Evolutionary conservation across 2,888 invertebrate genomes (phyloP).

Genomic region (Drosophila neutralis): DNA sequence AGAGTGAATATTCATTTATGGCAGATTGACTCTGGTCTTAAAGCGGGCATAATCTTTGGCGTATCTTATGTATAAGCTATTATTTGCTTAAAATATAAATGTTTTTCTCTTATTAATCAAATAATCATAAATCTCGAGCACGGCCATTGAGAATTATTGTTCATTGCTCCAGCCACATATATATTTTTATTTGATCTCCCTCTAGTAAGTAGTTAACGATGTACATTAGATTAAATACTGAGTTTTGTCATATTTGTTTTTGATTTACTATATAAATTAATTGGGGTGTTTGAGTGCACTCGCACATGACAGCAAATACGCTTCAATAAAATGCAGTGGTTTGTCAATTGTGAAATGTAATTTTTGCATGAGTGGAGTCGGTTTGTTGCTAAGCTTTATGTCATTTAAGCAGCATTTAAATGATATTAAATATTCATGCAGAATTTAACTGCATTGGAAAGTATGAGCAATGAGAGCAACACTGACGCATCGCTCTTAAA

Average conservation of each 20-base stretch:
- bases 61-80: not conserved
- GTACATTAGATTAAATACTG: not conserved
- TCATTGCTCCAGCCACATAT: not conserved
- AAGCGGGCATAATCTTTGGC: not conserved
- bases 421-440: slow-evolving; percentile 62
- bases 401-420: slow-evolving; percentile 65
- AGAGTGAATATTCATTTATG: not conserved
- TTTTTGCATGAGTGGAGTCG: not conserved
- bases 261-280: slow-evolving; percentile 1
- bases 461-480: slow-evolving; percentile 40
- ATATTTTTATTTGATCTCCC: not conserved
- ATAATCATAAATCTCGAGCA: not conserved
- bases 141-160: not conserved
- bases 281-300: slow-evolving; percentile 1
- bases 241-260: not conserved
- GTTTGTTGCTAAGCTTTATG: slow-evolving; percentile 24
- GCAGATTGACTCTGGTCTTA: not conserved
- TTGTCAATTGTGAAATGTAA: slow-evolving; percentile 15
- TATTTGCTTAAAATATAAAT: not conserved
- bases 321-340: slow-evolving; percentile 2
- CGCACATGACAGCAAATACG: not conserved
- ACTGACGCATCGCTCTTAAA: slow-evolving; percentile 57
- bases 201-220: not conserved
- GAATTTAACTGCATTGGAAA: slow-evolving; percentile 39
- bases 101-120: not conserved